Evolutionary conservation across 23 tunicate species (phyloP), one percentile per base, ranked within the genome.

Genomic region (Phallusia fumigata): DNA sequence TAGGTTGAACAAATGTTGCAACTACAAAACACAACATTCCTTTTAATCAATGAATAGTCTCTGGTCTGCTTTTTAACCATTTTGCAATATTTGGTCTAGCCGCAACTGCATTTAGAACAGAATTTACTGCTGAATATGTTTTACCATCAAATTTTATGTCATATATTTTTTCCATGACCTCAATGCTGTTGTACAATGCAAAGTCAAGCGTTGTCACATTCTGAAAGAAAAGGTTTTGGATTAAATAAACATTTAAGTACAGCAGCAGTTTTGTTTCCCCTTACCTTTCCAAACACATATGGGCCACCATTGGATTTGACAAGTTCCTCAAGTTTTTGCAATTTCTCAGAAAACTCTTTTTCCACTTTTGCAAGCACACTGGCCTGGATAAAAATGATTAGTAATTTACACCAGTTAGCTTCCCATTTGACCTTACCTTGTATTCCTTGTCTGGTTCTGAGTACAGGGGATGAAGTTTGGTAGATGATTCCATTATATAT

Each of bases 211-310:
- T 3, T 13, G 78, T 33, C 8, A 74, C 40, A 19, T 74, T 34
- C 78, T 74, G 78, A 5, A 74, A 33, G 19, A 40, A 10, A 40
- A 40, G 5, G 10, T 3, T 40, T 40, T 10, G 10, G 47, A 40
- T 40, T 40, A 40, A 10, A 10, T 40, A 40, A 40, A 10, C 5
- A 12, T 11, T 30, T 5, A 65, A 65, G 6, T 26, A 11, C 31
- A 65, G 6, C 12, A 26, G 74, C 74, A 5, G 11, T 30, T 28
- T 65, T 65, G 6, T 3, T 65, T 33, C 44, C 32, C 10, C 2
- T 30, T 74, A 74, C 40, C 40, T 74, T 58, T 53, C 87, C 81
- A 58, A 84, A 84, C 75, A 84, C 22, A 53, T 84, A 84, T 0
- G 52, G 52, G n/a, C 87, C 87, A 31, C 75, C 64, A 26, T 21